phyloP scores from a whole-genome alignment of 2,113 vertebrate species.

The Megatriorchis doriae region DNA sequence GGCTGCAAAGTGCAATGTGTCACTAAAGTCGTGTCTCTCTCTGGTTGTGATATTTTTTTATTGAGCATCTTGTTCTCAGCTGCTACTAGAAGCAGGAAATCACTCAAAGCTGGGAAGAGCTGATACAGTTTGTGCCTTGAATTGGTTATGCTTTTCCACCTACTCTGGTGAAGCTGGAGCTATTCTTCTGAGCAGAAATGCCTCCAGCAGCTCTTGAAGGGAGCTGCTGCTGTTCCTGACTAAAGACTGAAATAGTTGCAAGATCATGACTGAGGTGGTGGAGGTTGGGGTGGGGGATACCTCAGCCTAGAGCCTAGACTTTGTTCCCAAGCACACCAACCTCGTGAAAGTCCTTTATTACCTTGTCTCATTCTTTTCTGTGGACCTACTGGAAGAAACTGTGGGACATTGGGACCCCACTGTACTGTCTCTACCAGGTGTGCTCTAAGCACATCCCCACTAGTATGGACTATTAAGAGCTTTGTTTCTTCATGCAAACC shows the following conservation, averaged over 20 bases:
- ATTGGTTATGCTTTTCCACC: not conserved
- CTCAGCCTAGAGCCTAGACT: not conserved
- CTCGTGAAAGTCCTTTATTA: not conserved
- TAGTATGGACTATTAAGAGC: not conserved
- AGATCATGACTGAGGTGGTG: not conserved
- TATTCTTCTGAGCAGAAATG: not conserved
- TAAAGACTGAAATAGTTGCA: not conserved
- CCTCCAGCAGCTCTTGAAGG: not conserved
- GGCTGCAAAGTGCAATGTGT: not conserved
- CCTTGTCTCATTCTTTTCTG: not conserved
- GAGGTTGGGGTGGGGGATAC: not conserved
- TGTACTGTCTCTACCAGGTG: not conserved
- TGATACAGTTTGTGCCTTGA: not conserved
- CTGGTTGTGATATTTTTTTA: not conserved
- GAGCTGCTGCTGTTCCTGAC: not conserved
- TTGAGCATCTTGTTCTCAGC: slow-evolving; percentile 45
- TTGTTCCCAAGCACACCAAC: not conserved
- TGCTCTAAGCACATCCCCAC: not conserved
- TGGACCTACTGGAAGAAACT: not conserved
- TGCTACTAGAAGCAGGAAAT: slow-evolving; percentile 23
- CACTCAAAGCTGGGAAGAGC: not conserved
- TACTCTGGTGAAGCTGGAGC: not conserved
- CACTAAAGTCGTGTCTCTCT: not conserved
- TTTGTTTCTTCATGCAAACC: not conserved
- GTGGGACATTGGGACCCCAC: not conserved